phyloP scores from a whole-genome alignment of 2,797 vertebrate species.

The Adelosebastes latens region DNA sequence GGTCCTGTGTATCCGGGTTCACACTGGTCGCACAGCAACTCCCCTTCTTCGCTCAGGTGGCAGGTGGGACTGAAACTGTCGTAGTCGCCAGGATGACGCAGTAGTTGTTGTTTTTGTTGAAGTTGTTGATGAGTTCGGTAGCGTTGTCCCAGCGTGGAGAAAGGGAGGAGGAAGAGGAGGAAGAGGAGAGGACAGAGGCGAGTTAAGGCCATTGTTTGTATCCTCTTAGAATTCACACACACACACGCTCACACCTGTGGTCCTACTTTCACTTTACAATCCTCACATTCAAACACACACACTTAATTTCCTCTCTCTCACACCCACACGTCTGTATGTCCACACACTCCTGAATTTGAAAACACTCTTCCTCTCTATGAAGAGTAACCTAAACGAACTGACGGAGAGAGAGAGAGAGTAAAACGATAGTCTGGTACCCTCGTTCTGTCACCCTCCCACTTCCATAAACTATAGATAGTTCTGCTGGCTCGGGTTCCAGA shows the following conservation, averaged over 20 bases:
- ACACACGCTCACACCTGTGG: constrained; percentile 22
- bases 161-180: constrained; percentile 71
- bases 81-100: constrained; percentile 55
- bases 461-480: constrained; percentile 81
- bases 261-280: constrained; percentile 31
- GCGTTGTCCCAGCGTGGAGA: constrained; percentile 70
- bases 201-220: constrained; percentile 77
- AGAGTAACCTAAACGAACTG: constrained; percentile 40
- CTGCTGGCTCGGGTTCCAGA: constrained; percentile 80
- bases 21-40: constrained; percentile 90
- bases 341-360: constrained; percentile 17
- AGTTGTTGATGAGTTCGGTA: constrained; percentile 67
- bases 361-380: constrained; percentile 30
- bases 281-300: constrained; percentile 9
- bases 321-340: constrained; percentile 12
- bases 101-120: constrained; percentile 59
- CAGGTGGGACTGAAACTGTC: constrained; percentile 95
- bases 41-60: constrained; percentile 82
- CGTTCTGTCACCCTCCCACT: constrained; percentile 67
- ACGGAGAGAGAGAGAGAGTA: constrained; percentile 23
- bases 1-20: constrained; percentile 86
- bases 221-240: constrained; percentile 8
- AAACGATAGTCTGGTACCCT: constrained; percentile 45
- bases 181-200: constrained; percentile 68
- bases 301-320: constrained; percentile 4